Evolutionary conservation across 92 coral and sea anemone genomes (phyloP), one percentile per base, ranked within the genome.

Genomic region (Meandrina meandrites): DNA sequence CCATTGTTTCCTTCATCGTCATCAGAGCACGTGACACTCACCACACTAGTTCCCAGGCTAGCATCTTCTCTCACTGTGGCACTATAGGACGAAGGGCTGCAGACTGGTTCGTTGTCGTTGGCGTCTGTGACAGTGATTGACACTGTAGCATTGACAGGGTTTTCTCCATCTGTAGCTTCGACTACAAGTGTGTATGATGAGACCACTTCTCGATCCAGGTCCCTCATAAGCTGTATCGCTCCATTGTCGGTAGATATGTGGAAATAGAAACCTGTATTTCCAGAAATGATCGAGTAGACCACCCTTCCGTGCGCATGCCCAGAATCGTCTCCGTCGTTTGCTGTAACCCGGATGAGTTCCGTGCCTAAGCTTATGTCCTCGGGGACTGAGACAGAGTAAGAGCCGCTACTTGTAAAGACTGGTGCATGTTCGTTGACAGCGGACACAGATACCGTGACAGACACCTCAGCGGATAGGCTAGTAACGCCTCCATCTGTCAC

Each of bases 81-180:
- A 32, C 89, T 91, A 54, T 92, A 92, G 9, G 92, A 87, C 19
- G 91, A 71, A 16, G 92, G 91, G 28, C 90, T 78, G 57, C 94
- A 94, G 27, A 54, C 72, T 1, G 98, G 98, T 17, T 85, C 58
- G 68, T 94, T 94, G 82, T 94, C 98, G 75, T 94, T 94, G 66
- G 76, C 86, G 89, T 94, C 98, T 50, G 87, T 78, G 5, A 94
- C 87, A 5, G 86, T 90, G 42, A 94, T 75, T 21, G 82, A 57
- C 62, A 94, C 95, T n/a, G 94, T 81, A 24, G 95, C 93, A 78
- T 92, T 91, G n/a, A 85, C 93, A 22, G 67, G 68, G 84, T 94
- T 87, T 27, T 50, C 77, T 40, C 92, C 88, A 89, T 94, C 98
- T 6, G 93, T 30, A 21, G 98, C 98, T 42, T 92, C 84, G 32